Conservation (phyloP, 2,797 vertebrate genomes). For the Sciurus vulgaris region DNA sequence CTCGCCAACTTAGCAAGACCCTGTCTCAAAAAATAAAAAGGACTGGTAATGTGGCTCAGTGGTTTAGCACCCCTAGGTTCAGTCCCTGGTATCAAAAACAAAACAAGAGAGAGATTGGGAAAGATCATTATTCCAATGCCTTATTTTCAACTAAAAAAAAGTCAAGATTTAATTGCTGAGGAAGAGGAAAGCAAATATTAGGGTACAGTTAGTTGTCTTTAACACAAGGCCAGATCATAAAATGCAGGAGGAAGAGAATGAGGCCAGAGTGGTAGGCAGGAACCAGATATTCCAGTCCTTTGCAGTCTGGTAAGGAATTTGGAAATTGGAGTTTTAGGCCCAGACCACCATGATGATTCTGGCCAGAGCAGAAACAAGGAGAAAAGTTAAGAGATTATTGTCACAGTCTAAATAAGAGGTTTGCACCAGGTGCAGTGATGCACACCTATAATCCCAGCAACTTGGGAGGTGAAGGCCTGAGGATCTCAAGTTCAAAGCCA, state of each 20-base stretch:
- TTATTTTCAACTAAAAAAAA: slow-evolving; percentile 7
- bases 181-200: not conserved
- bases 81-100: too few species aligned
- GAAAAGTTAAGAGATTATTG: not conserved
- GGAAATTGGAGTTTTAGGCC: not conserved
- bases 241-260: not conserved
- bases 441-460: too few species aligned
- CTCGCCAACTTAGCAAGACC: too few species aligned
- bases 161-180: slow-evolving; percentile 15
- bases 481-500: too few species aligned
- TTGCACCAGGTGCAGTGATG: not conserved
- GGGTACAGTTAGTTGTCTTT: not conserved
- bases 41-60: too few species aligned
- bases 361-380: not conserved
- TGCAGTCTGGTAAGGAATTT: not conserved
- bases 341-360: not conserved
- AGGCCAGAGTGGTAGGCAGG: not conserved
- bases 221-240: not conserved
- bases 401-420: not conserved
- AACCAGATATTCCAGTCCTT: not conserved
- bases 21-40: too few species aligned
- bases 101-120: not conserved
- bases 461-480: too few species aligned
- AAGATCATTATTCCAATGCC: not conserved
- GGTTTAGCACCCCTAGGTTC: too few species aligned